Base-by-base conservation (phyloP, 2,113 vertebrate genomes). In the Dipodomys spectabilis region DNA sequence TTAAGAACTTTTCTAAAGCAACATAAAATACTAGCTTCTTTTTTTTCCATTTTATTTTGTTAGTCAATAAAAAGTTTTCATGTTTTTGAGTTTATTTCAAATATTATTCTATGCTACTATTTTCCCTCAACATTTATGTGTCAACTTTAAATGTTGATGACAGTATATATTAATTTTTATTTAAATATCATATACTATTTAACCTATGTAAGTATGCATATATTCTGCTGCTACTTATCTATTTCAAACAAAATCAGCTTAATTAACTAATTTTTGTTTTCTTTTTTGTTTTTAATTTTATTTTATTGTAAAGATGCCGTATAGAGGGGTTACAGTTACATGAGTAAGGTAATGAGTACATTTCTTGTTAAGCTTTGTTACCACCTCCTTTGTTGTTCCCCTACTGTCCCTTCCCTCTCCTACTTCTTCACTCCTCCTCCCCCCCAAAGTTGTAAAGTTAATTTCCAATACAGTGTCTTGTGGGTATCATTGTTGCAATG, bases 11-110 rank as follows among this genome's bases (percentile, higher is more conserved):
- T 95, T 53, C 69, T 49, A 77, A 0, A 25, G 9, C 49, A 86
- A 15, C 12, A 25, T 11, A 44, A 57, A 57, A 71, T 82, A 28
- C 25, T 79, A 12, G 68, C 22, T 35, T 60, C 83, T 85, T 85
- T 64, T 27, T 4, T 88, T 88, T 85, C n/a, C 49, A 12, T 32
- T 57, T 93, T 72, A 84, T 69, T 95, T 87, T 89, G 74, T 8
- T 45, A 84, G 79, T 94, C 20, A 87, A 27, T 86, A 84, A 81
- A 84, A 81, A 93, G 67, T 20, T 8, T 78, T 7, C 68, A 32
- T 57, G 83, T 6, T 8, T 90, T 90, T 81, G 39, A 45, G 22
- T 86, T 89, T 16, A 87, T 71, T 60, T 88, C 22, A 86, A 69
- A 62, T 64, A 69, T 39, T 62, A 44, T 68, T 28, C 23, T 25